phyloP scores from a whole-genome alignment of 2,888 invertebrate genomes.

The Tigriopus californicus region DNA sequence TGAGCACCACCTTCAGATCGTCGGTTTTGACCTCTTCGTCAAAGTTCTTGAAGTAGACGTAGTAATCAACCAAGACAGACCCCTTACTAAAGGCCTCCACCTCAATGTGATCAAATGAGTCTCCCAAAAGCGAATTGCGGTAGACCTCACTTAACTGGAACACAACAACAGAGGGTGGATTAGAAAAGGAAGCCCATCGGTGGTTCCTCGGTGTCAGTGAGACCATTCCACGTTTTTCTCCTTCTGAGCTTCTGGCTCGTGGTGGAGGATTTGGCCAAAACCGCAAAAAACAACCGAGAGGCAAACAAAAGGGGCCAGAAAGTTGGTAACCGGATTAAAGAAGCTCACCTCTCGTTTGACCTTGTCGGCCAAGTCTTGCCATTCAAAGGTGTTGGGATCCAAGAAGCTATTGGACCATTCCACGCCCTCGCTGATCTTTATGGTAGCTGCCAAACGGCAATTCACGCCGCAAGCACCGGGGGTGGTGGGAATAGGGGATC shows the following conservation, averaged over 20 bases:
- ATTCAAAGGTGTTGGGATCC: constrained; percentile 68
- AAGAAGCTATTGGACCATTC: constrained; percentile 67
- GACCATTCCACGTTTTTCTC: neutral
- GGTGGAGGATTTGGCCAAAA: neutral
- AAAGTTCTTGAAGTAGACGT: constrained; percentile 59
- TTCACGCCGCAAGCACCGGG: constrained; percentile 31
- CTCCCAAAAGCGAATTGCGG: constrained; percentile 48
- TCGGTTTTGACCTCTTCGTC: constrained; percentile 24
- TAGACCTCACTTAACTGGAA: constrained; percentile 65
- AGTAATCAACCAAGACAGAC: constrained; percentile 69
- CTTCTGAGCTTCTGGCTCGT: neutral
- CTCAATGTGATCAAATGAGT: constrained; percentile 42
- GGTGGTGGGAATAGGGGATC: constrained; percentile 44
- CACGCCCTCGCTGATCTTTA: constrained; percentile 59
- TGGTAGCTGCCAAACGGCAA: constrained; percentile 68
- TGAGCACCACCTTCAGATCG: constrained; percentile 11
- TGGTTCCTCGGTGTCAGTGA: no score
- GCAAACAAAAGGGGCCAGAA: no score
- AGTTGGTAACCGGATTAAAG: neutral
- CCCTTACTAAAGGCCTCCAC: constrained; percentile 72
- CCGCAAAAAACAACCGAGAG: no score
- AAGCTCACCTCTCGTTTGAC: constrained; percentile 51
- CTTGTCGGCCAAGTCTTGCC: constrained; percentile 60
- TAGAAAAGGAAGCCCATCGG: neutral
- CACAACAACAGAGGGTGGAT: constrained; percentile 18